phyloP scores from a whole-genome alignment of 2,113 vertebrate species.

The Amazona guildingii region DNA sequence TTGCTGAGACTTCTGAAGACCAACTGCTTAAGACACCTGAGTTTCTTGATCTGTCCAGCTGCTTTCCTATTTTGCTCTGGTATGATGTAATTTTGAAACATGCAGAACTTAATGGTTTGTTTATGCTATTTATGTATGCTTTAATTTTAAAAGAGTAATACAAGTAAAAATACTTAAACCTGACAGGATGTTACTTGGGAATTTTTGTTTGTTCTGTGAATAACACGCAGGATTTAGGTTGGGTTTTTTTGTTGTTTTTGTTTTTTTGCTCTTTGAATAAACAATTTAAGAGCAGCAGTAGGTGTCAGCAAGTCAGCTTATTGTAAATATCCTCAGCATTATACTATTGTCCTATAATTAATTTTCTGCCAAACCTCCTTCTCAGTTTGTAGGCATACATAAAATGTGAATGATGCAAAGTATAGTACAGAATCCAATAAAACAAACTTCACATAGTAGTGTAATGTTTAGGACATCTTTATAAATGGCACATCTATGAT shows the following conservation, averaged over 20 bases:
- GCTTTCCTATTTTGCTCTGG: not conserved
- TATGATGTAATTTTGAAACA: not conserved
- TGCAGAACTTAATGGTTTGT: not conserved
- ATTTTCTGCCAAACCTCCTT: not conserved
- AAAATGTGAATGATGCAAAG: not conserved
- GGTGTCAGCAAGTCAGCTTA: not conserved
- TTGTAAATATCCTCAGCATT: not conserved
- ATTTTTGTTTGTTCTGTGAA: not conserved
- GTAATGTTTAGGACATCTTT: not conserved
- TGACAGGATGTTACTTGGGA: not conserved
- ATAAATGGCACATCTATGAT: not conserved
- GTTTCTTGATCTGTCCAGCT: not conserved
- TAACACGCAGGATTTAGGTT: not conserved
- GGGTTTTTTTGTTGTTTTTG: not conserved
- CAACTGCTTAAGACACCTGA: not conserved
- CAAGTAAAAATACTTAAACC: not conserved
- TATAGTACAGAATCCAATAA: not conserved
- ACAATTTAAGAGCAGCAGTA: not conserved
- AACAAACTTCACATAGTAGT: not conserved
- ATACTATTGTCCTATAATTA: not conserved
- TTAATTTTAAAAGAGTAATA: not conserved
- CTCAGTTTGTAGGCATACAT: fast-evolving
- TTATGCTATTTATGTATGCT: not conserved
- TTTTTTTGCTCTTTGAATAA: not conserved
- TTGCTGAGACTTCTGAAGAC: not conserved